Evolutionary conservation across 2,888 invertebrate species (phyloP).

Genomic region (Hybos culiciformis): DNA sequence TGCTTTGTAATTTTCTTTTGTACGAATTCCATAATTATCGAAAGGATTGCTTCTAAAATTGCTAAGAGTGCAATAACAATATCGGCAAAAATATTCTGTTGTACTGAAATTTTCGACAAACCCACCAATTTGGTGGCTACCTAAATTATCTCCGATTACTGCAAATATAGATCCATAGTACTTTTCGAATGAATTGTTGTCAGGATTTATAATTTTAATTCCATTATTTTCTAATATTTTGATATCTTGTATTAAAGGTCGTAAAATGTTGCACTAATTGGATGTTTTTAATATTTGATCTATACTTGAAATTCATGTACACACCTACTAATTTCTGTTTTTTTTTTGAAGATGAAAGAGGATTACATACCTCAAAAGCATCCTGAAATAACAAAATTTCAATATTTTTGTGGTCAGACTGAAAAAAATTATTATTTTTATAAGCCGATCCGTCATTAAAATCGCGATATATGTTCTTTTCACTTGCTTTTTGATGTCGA

Average conservation of each 20-base stretch:
- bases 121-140: too few relatives aligned
- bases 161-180: background rate
- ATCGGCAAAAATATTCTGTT: background rate
- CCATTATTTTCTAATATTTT: background rate
- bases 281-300: background rate
- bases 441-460: slow-evolving; percentile 5
- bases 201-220: background rate
- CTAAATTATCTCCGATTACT: background rate
- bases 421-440: slow-evolving; percentile 3
- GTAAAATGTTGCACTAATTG: background rate
- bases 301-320: background rate
- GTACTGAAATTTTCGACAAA: background rate
- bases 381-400: slow-evolving; percentile 5
- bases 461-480: slow-evolving; percentile 2
- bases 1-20: background rate
- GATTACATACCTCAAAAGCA: slow-evolving; percentile 6
- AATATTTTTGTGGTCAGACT: background rate
- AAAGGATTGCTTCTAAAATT: background rate
- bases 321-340: slow-evolving; percentile 3
- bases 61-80: background rate
- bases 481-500: background rate
- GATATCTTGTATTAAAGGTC: background rate
- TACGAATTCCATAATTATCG: background rate
- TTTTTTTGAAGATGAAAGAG: background rate
- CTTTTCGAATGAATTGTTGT: background rate